These are phyloP conservation scores for Eolophus roseicapilla DNA, from an alignment of 2,113 vertebrate species.

Conservation along the genomic window DNA sequence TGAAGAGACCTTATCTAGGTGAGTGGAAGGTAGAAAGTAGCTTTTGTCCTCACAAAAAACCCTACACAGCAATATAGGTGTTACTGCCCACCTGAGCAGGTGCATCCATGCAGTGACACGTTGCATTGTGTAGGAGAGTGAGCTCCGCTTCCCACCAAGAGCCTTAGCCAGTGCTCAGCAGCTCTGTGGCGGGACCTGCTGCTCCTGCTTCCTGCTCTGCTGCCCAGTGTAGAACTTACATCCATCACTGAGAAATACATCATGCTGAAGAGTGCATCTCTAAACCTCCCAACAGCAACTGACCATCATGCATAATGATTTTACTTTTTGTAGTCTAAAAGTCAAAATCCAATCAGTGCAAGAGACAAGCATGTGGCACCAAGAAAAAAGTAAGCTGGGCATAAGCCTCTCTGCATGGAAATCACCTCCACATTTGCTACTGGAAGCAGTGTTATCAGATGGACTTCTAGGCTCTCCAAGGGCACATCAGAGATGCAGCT, in stretches of 20 bases:
- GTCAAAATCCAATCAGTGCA: not conserved
- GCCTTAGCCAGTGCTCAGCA: not conserved
- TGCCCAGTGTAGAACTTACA: not conserved
- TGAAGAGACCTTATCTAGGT: not conserved
- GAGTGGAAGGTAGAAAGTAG: not conserved
- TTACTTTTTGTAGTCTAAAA: not conserved
- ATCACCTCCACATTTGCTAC: not conserved
- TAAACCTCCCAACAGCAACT: not conserved
- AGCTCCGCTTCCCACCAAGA: rapidly evolving
- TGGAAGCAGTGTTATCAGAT: not conserved
- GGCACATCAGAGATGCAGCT: not conserved
- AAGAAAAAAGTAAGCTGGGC: not conserved
- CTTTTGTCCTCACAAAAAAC: not conserved
- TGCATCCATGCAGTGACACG: rapidly evolving
- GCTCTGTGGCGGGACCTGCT: not conserved
- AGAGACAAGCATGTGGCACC: not conserved
- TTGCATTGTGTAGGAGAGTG: not conserved
- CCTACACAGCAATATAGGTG: not conserved
- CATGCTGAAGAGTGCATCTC: not conserved
- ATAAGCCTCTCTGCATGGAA: not conserved
- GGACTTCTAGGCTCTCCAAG: not conserved
- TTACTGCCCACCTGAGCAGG: not conserved
- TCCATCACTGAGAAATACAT: not conserved
- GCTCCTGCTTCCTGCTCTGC: not conserved
- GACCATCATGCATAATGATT: not conserved